Conservation (phyloP, 2,113 vertebrate genomes). For the Ailurus styani region DNA sequence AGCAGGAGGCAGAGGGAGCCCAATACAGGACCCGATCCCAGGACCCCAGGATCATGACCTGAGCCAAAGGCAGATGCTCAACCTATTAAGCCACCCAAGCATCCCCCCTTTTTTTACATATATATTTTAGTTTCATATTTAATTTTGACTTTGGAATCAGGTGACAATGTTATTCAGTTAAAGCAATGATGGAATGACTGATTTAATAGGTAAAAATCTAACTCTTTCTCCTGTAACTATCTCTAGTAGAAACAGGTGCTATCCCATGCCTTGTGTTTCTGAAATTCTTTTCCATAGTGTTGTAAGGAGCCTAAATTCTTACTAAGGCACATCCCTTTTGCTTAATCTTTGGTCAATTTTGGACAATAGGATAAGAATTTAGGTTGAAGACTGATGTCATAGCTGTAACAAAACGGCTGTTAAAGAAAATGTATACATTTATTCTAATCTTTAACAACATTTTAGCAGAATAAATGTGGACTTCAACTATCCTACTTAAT, state of each 20-base stretch:
- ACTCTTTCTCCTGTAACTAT: background rate
- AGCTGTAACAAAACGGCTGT: background rate
- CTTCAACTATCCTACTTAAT: background rate
- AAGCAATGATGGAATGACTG: background rate
- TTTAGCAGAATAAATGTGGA: background rate
- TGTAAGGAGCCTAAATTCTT: background rate
- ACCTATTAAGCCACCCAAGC: too few species aligned
- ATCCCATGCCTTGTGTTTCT: background rate
- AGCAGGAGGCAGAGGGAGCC: too few species aligned
- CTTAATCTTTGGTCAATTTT: background rate
- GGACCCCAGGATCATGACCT: too few species aligned
- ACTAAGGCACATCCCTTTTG: background rate
- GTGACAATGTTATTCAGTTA: background rate
- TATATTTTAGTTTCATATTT: too few species aligned
- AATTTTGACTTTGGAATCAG: slow-evolving; percentile 5
- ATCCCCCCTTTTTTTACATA: too few species aligned
- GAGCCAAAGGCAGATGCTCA: too few species aligned
- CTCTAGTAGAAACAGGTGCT: background rate
- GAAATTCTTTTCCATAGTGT: background rate
- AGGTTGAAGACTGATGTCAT: background rate
- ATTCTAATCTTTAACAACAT: background rate
- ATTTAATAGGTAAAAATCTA: background rate
- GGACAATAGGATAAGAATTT: background rate
- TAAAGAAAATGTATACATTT: background rate
- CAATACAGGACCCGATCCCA: too few species aligned